Evolutionary conservation across 2,888 invertebrate species (phyloP), one percentile per base, ranked within the genome.

Genomic region (Dorcus parallelipipedus): DNA sequence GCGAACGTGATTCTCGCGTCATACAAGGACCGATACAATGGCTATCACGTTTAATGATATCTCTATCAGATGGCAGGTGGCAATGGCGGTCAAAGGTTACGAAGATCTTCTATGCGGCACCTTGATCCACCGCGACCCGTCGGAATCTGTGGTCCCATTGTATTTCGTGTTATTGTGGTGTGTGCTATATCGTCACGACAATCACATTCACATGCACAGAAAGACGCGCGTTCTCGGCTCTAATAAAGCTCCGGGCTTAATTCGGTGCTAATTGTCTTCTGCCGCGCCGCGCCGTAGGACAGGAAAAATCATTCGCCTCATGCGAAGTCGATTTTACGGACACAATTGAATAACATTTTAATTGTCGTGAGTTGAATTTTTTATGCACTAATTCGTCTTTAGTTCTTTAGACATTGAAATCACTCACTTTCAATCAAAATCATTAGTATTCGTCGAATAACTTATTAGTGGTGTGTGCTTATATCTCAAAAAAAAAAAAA

Each of bases 51-150:
- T 69, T 72, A 73, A 73, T 72, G 74, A 73, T 73, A 73, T 72
- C 70, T 73, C 69, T 73, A 73, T 71, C 73, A 67, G 71, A 71
- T 73, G 73, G 70, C 73, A 73, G 71, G 71, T 70, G 72, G 69
- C 70, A 69, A 66, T 68, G 70, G 68, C 67, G 71, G 73, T 73
- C 73, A 74, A 67, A 69, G 73, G 73, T 73, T 70, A 69, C 56
- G 61, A 58, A 51, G 64, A 67, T 67, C 64, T 65, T 67, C 64
- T 57, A 42, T 53, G 69, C 68, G 69, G 68, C 67, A 69, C 71
- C 67, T 69, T 67, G 67, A 65, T 64, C 26, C 23, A 26, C 20
- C 62, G 58, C 54, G 38, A 59, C 45, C 54, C 57, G 54, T 51
- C 55, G 63, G 64, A 65, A 68, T 70, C 66, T 66, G 64, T 67